phyloP scores from a whole-genome alignment of 1,140 invertebrate genomes.

The Augochlora pura region DNA sequence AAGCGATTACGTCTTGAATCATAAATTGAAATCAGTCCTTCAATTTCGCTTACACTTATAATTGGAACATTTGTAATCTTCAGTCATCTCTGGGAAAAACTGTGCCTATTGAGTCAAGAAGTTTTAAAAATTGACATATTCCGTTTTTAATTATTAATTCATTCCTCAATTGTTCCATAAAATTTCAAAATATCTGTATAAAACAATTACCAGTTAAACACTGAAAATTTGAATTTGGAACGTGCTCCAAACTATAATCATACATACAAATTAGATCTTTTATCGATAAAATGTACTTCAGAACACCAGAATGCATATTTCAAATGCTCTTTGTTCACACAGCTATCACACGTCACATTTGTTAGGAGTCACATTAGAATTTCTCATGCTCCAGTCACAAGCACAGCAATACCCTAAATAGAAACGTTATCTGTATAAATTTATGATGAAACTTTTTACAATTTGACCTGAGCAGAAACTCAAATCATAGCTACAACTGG shows the following conservation, averaged over 20 bases:
- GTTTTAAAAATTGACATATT: slow-evolving; percentile 10
- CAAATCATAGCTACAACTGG: slow-evolving; percentile 44
- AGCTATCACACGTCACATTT: slow-evolving; percentile 32
- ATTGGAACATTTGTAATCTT: slow-evolving; percentile 34
- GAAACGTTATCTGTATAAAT: slow-evolving; percentile 54
- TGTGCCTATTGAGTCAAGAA: slow-evolving; percentile 8
- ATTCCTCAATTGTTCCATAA: slow-evolving; percentile 6
- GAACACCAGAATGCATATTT: slow-evolving; percentile 3
- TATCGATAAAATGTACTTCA: slow-evolving; percentile 5
- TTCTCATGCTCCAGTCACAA: slow-evolving; percentile 43
- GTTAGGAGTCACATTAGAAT: slow-evolving; percentile 24
- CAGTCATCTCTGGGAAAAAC: slow-evolving; percentile 20
- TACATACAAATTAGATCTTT: background rate
- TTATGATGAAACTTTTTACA: slow-evolving; percentile 44
- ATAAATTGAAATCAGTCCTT: slow-evolving; percentile 16
- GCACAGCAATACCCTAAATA: slow-evolving; percentile 52
- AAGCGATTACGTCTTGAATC: slow-evolving; percentile 21
- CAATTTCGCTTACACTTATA: slow-evolving; percentile 21
- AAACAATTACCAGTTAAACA: slow-evolving; percentile 7
- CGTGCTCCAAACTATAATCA: background rate
- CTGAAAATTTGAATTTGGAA: slow-evolving; percentile 1
- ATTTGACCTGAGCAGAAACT: slow-evolving; percentile 23
- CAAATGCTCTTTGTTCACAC: slow-evolving; percentile 16
- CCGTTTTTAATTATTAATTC: background rate
- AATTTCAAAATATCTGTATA: slow-evolving; percentile 1